Evolutionary conservation across 1,140 invertebrate genomes (phyloP).

Genomic region (Calliphora vicina): DNA sequence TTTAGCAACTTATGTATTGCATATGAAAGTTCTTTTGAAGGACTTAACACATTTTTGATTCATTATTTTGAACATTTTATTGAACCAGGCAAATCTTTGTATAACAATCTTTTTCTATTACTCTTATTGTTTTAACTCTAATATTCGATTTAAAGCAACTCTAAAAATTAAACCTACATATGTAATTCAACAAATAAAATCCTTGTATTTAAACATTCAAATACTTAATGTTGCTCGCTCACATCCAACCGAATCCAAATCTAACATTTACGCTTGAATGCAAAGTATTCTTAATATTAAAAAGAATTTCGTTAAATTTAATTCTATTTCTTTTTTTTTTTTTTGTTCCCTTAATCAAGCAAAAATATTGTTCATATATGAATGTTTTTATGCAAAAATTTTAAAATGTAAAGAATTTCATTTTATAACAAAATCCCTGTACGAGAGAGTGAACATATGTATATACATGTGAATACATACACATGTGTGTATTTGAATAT

Average conservation of each 20-base stretch:
- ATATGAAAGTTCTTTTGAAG: too few relatives aligned
- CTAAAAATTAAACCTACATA: too few relatives aligned
- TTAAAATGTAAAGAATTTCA: neutral
- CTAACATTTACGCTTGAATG: neutral
- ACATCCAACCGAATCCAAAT: neutral
- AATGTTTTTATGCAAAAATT: slow-evolving; percentile 2
- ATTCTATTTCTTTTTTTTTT: neutral
- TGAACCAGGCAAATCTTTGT: too few relatives aligned
- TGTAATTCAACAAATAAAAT: too few relatives aligned
- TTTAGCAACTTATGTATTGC: too few relatives aligned
- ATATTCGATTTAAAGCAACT: too few relatives aligned
- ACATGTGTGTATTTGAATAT: neutral
- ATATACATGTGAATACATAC: neutral
- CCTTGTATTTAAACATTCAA: too few relatives aligned
- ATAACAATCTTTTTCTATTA: too few relatives aligned
- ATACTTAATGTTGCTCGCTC: too few relatives aligned
- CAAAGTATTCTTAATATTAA: neutral
- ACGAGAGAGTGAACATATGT: neutral
- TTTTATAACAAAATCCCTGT: neutral
- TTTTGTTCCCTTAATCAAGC: neutral
- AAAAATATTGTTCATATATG: neutral
- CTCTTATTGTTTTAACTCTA: too few relatives aligned
- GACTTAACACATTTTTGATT: too few relatives aligned
- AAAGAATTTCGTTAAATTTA: neutral
- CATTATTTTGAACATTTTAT: too few relatives aligned